These are phyloP conservation scores for Tetranychus cinnabarinus DNA, from an alignment of 1,140 invertebrate species.

Conservation along the genomic window DNA sequence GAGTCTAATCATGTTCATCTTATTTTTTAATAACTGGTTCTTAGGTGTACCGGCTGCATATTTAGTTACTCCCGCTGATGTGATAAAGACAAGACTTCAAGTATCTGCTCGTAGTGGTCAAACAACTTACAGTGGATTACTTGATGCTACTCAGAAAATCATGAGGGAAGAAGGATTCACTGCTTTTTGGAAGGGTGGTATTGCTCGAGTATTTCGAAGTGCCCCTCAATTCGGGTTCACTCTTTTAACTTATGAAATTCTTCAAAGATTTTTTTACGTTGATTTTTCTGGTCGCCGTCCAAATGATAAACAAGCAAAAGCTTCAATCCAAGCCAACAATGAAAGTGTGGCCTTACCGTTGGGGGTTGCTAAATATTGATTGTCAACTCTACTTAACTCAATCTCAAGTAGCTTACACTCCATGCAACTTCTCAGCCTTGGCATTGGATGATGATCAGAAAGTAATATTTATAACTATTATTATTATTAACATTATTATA, in stretches of 20 bases:
- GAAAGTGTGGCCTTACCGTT: too few relatives aligned
- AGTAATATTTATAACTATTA: too few relatives aligned
- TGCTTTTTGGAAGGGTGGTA: constrained; percentile 32
- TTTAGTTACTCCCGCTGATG: constrained; percentile 90
- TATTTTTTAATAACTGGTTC: constrained; percentile 21
- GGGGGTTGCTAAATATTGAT: too few relatives aligned
- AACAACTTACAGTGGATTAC: constrained; percentile 77
- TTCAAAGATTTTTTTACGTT: constrained; percentile 30
- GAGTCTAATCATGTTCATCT: too few relatives aligned
- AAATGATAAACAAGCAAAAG: too few relatives aligned
- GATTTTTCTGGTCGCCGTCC: too few relatives aligned
- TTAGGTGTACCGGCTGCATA: constrained; percentile 85
- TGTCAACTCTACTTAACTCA: too few relatives aligned
- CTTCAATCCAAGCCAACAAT: too few relatives aligned
- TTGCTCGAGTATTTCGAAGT: constrained; percentile 56
- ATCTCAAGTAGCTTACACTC: too few relatives aligned
- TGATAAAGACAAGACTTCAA: constrained; percentile 93
- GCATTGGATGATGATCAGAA: too few relatives aligned
- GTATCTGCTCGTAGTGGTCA: constrained; percentile 83
- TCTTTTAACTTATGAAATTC: constrained; percentile 75
- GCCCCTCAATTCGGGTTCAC: constrained; percentile 98
- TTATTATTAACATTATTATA: too few relatives aligned
- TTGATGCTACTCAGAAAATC: constrained; percentile 74
- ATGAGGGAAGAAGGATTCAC: constrained; percentile 74
- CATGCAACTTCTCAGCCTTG: too few relatives aligned